Conservation (phyloP, 53 echinoderm and acorn worm species). For the Arbacia lixula region DNA sequence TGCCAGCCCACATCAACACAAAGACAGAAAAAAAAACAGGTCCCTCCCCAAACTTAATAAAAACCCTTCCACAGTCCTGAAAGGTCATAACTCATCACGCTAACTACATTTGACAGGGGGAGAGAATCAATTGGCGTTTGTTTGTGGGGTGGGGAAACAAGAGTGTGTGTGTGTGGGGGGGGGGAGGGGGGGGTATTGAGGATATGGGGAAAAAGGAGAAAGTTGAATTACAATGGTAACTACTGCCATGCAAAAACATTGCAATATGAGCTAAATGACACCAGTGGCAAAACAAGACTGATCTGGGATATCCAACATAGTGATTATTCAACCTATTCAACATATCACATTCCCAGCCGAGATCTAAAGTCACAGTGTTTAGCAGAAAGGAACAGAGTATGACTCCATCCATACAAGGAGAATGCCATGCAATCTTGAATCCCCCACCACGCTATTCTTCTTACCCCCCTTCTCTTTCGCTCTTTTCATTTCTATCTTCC, state of each 20-base stretch:
- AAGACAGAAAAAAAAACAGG: slow-evolving; percentile 5
- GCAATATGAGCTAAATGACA: no score
- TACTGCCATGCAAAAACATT: no score
- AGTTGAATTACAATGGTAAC: no score
- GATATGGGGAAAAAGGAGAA: not conserved
- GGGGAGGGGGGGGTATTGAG: not conserved
- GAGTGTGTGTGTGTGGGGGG: not conserved
- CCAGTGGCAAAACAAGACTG: no score
- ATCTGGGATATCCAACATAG: no score
- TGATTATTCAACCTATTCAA: no score
- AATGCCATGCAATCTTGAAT: no score
- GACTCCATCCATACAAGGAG: no score
- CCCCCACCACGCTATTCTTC: no score
- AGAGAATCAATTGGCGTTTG: not conserved
- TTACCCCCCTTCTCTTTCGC: not conserved
- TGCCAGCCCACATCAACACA: not conserved
- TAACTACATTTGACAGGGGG: slow-evolving; percentile 6
- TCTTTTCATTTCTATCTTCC: not conserved
- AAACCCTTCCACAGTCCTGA: slow-evolving; percentile 7
- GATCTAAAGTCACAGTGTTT: no score
- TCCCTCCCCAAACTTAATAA: slow-evolving; percentile 16
- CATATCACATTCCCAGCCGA: no score
- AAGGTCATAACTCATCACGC: slow-evolving; percentile 44
- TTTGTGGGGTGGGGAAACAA: not conserved
- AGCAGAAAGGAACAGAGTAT: no score